Evolutionary conservation across 1,140 invertebrate species (phyloP).

Genomic region (Thaumatotibia leucotreta): DNA sequence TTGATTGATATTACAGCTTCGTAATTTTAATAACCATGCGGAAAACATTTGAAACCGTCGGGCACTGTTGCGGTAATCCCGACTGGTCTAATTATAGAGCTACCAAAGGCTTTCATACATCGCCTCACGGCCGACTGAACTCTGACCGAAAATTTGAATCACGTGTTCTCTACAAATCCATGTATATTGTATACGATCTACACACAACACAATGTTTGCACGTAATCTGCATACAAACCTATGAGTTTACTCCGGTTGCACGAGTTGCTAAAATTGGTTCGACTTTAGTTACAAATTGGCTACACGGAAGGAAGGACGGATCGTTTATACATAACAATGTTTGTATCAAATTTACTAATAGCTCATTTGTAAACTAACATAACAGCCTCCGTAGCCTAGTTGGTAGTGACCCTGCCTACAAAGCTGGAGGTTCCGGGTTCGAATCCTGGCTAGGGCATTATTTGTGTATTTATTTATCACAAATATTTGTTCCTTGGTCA

Average conservation of each 20-base stretch:
- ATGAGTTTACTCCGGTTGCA: background rate
- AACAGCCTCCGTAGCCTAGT: too few species aligned
- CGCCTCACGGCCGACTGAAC: background rate
- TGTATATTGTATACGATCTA: background rate
- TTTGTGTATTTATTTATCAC: too few species aligned
- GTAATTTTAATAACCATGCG: too few species aligned
- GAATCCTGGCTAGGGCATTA: too few species aligned
- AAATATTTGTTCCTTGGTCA: too few species aligned
- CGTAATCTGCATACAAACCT: background rate
- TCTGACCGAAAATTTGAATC: background rate
- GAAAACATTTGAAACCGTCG: too few species aligned
- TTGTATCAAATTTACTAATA: background rate
- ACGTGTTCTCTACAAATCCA: background rate
- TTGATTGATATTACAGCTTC: too few species aligned
- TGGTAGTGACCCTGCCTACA: too few species aligned
- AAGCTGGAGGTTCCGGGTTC: too few species aligned
- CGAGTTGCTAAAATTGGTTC: background rate
- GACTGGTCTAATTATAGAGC: background rate
- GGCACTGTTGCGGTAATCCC: too few species aligned
- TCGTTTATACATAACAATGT: background rate
- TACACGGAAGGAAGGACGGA: background rate
- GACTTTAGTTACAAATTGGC: background rate
- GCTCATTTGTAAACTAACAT: background rate
- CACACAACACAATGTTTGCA: background rate
- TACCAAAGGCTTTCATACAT: background rate